phyloP scores from a whole-genome alignment of 2,797 vertebrate species.

The Enteromius anoplus region DNA sequence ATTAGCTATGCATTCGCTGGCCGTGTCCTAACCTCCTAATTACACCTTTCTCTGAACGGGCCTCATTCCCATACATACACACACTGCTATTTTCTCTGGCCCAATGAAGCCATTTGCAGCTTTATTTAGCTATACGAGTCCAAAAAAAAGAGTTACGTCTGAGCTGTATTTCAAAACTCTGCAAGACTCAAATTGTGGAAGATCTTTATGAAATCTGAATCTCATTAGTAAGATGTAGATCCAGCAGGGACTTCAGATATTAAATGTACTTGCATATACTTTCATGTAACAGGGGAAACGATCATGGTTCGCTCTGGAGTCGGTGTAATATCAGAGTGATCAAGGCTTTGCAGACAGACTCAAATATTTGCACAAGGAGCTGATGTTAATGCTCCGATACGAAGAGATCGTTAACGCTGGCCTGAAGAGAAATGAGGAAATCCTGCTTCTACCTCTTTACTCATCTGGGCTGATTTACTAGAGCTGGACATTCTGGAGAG shows the following conservation, averaged over 20 bases:
- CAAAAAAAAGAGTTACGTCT: not conserved
- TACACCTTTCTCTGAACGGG: conserved; percentile 67
- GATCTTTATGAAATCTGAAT: conserved; percentile 43
- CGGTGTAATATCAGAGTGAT: conserved; percentile 69
- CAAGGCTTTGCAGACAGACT: conserved; percentile 68
- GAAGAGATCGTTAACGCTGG: conserved; percentile 56
- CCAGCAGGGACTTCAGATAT: conserved; percentile 64
- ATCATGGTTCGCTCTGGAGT: conserved; percentile 55
- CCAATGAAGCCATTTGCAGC: conserved; percentile 43
- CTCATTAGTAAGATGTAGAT: conserved; percentile 44
- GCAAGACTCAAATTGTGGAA: not conserved
- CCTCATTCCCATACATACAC: conserved; percentile 53
- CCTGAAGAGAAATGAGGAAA: conserved; percentile 16
- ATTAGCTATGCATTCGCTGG: conserved; percentile 75
- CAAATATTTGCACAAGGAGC: conserved; percentile 77
- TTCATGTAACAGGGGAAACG: conserved; percentile 58
- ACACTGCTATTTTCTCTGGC: conserved; percentile 30
- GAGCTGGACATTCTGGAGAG: not conserved
- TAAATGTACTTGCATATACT: conserved; percentile 60
- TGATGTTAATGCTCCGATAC: conserved; percentile 67
- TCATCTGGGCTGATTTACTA: conserved; percentile 51
- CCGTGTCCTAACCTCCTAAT: conserved; percentile 65
- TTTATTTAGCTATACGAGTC: not conserved
- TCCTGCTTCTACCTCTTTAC: conserved; percentile 21
- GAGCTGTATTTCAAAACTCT: conserved; percentile 1